Evolutionary conservation across 1,140 invertebrate genomes (phyloP).

Genomic region (Phortica variegata): DNA sequence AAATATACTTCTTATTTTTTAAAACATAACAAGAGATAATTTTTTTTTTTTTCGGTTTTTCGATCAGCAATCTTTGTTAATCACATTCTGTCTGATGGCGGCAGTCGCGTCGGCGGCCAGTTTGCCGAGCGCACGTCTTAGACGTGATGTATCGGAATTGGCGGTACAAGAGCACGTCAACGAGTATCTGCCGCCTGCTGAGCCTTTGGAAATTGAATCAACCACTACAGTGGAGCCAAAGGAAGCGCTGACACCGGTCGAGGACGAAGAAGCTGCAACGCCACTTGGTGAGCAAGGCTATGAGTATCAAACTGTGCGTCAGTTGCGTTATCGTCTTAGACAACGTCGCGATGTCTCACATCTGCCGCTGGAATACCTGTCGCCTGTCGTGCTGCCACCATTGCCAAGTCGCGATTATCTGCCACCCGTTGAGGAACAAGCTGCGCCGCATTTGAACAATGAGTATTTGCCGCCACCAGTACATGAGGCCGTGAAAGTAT

Average conservation of each 20-base stretch:
- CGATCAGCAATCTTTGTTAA: no score
- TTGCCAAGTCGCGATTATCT: constrained; percentile 39
- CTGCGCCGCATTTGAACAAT: constrained; percentile 29
- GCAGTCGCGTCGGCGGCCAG: no score
- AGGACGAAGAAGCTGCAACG: no score
- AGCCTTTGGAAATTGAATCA: background rate
- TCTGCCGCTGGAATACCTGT: constrained; percentile 38
- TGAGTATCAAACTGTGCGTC: background rate
- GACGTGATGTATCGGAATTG: no score
- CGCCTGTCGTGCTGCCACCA: constrained; percentile 36
- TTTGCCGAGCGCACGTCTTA: no score
- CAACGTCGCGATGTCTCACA: constrained; percentile 34
- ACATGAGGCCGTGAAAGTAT: constrained; percentile 16
- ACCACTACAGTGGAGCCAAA: no score
- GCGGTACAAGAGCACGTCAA: background rate
- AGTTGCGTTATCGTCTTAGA: constrained; percentile 1
- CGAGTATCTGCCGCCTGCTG: background rate
- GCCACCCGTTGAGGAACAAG: constrained; percentile 40
- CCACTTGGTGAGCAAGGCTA: background rate
- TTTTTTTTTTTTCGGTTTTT: no score
- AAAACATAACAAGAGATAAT: no score
- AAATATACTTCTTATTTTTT: background rate
- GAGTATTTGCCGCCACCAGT: background rate
- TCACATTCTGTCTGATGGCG: no score
- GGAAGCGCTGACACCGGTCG: no score